phyloP scores from a whole-genome alignment of 92 coral and sea anemone genomes.

The Heliopora coerulea region DNA sequence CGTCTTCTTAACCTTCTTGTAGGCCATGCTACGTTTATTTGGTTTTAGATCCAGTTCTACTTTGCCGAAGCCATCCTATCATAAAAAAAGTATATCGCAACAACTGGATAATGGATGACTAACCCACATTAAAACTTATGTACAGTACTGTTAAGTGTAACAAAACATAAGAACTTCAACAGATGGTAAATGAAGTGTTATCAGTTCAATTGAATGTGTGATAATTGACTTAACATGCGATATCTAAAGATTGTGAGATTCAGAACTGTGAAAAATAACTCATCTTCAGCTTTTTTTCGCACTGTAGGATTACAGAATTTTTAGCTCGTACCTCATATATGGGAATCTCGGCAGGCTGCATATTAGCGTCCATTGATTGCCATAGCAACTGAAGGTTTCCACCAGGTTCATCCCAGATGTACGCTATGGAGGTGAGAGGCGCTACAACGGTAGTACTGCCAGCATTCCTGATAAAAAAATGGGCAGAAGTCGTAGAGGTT shows the following conservation, averaged over 20 bases:
- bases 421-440: slow-evolving; percentile 68
- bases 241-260: no score
- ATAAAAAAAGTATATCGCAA: background rate
- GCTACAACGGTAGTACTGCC: slow-evolving; percentile 69
- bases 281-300: no score
- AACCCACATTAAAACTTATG: no score
- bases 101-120: no score
- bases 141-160: no score
- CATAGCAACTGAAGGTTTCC: slow-evolving; percentile 66
- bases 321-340: slow-evolving; percentile 59
- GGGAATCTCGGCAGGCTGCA: slow-evolving; percentile 56
- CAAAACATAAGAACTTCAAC: no score
- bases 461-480: slow-evolving; percentile 46
- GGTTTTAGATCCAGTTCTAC: slow-evolving; percentile 54
- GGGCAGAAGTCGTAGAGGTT: background rate
- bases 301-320: no score
- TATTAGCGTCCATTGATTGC: slow-evolving; percentile 70
- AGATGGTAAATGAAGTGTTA: no score
- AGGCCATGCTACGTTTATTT: slow-evolving; percentile 41
- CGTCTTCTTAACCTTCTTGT: slow-evolving; percentile 32
- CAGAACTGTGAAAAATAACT: no score
- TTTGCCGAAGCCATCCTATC: slow-evolving; percentile 73
- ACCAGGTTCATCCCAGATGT: slow-evolving; percentile 92
- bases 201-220: no score
- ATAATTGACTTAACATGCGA: no score